Conservation (phyloP, 2,888 invertebrate species). For the Gymnosoma rotundatum region DNA sequence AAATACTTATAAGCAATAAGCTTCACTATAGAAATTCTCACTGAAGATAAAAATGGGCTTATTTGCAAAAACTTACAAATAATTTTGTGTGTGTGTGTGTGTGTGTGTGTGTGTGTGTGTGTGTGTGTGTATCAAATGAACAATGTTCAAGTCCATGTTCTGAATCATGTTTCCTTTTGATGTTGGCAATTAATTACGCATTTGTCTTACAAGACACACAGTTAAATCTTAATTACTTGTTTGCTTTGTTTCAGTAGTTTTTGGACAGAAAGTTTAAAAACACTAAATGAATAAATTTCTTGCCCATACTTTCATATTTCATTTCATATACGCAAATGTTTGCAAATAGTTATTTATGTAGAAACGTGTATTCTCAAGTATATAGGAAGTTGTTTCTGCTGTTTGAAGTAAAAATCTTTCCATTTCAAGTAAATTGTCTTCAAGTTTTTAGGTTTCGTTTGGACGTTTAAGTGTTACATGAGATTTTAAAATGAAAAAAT, state of each 20-base stretch:
- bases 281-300: constrained; percentile 46
- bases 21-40: constrained; percentile 17
- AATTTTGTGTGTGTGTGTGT: neutral
- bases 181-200: constrained; percentile 80
- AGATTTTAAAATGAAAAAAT: constrained; percentile 44
- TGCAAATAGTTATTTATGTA: constrained; percentile 1
- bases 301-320: constrained; percentile 35
- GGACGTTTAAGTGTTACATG: constrained; percentile 56
- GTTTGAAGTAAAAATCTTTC: constrained; percentile 39
- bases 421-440: constrained; percentile 68
- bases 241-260: constrained; percentile 36
- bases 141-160: constrained; percentile 54
- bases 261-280: constrained; percentile 26
- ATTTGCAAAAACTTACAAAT: neutral
- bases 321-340: constrained; percentile 18
- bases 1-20: neutral
- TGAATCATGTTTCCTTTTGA: constrained; percentile 77
- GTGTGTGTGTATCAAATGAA: neutral
- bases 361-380: neutral
- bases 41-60: neutral
- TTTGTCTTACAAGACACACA: constrained; percentile 81
- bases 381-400: constrained; percentile 23
- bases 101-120: neutral
- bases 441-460: constrained; percentile 46
- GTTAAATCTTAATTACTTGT: constrained; percentile 70